phyloP scores from a whole-genome alignment of 2,888 invertebrate genomes.

The Timema podura region DNA sequence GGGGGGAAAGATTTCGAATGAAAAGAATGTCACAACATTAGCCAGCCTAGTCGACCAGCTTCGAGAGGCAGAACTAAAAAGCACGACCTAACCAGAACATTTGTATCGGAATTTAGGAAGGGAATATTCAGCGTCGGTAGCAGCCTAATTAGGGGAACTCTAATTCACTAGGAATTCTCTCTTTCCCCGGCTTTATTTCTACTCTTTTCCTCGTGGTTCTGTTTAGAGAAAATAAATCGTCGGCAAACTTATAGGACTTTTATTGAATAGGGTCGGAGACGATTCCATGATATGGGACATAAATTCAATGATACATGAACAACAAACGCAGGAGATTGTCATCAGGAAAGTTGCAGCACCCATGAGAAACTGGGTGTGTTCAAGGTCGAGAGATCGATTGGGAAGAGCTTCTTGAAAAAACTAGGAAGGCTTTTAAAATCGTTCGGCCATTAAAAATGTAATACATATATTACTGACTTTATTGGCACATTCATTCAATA shows the following conservation, averaged over 20 bases:
- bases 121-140: neutral
- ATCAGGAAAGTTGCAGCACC: neutral
- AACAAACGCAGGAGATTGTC: neutral
- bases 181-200: no score
- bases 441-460: no score
- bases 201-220: no score
- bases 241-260: slow-evolving; percentile 12
- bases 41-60: neutral
- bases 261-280: slow-evolving; percentile 11
- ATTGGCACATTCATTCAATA: no score
- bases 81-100: neutral
- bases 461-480: no score
- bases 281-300: neutral
- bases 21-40: neutral
- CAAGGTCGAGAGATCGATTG: no score
- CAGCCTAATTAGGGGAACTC: slow-evolving; percentile 8
- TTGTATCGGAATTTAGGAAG: no score
- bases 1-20: neutral
- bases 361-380: no score
- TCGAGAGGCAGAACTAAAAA: neutral
- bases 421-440: no score
- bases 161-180: slow-evolving; percentile 11
- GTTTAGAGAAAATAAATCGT: neutral
- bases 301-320: slow-evolving; percentile 11
- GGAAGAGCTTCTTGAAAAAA: no score